Evolutionary conservation across 2,113 vertebrate genomes (phyloP), one percentile per base, ranked within the genome.

Genomic region (Tachycineta bicolor): DNA sequence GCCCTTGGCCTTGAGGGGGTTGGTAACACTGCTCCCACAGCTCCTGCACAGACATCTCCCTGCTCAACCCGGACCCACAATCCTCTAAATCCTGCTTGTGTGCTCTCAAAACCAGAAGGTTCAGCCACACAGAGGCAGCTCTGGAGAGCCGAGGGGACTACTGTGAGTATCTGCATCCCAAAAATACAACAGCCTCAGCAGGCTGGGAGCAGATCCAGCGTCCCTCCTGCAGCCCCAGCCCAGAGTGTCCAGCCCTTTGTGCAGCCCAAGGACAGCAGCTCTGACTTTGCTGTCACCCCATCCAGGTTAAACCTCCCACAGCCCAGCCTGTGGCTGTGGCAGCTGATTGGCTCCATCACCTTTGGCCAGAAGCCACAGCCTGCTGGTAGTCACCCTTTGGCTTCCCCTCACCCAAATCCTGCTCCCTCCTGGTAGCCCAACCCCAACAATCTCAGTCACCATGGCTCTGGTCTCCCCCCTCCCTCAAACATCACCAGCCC

Each of bases 21-120:
- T 1, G 1, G 16, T 8, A 50, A 21, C 0, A 0, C 19, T 47
- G 19, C 28, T 50, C 37, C 28, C 28, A 3, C 9, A 9, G 47
- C 24, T 80, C 63, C 71, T 83, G n/a, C 53, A 73, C 44, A 1
- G 1, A 69, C 18, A 62, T 14, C 26, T 55, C 24, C 50, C 67
- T 18, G 14, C 52, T 83, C 73, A 58, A 16, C 2, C 24, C 67
- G 83, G 39, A 47, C n/a, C 44, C 43, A 16, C 78, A 69, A 7
- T 17, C 10, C 75, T 23, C 46, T 2, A 50, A 28, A 52, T 76
- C 33, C 52, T 7, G 2, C 65, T 6, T 11, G 13, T 1, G 8
- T 26, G 33, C 11, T 2, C 24, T 34, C 65, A 16, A 25, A 76
- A 24, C 28, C 52, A n/a, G 52, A 37, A 13, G 14, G 26, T 53